Evolutionary conservation across 2,113 vertebrate genomes (phyloP), one percentile per base, ranked within the genome.

Genomic region (Progne subis): DNA sequence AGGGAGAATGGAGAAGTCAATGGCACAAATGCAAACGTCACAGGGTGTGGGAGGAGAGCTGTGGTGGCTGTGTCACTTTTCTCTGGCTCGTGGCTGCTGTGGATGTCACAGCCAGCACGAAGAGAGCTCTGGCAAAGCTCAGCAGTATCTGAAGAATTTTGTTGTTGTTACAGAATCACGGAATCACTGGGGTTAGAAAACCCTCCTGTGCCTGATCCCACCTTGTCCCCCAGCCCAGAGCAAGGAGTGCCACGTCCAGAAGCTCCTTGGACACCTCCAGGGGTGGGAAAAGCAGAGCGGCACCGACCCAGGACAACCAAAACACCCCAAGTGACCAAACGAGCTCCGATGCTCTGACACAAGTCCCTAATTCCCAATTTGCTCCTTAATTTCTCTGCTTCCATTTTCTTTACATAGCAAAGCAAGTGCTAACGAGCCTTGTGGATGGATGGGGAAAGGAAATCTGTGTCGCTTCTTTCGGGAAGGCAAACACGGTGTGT

Each of bases 191-290:
- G 28, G 56, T 8, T n/a, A 24, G 64, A 41, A 55, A 41, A 7
- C 5, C 10, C 39, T n/a, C 64, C 41, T 41, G 64, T 39, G 32
- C 47, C 46, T 16, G 23, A 41, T 47, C 4, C 56, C 56, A 47
- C 39, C 56, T 39, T 4, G 32, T 53, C 55, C 18, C 26, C 81
- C 72, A 49, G 34, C 50, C 69, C 70, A 56, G 50, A 41, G 69
- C 82, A 37, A 2, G 0, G 26, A 69, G 37, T 26, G 71, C 18
- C 84, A 53, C 2, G 0, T 53, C 74, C 64, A 29, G 39, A 15
- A 7, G 47, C 4, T 41, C 74, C 64, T 17, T 4, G 41, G 65
- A 6, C 47, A 61, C 47, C 32, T 70, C 39, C 56, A 61, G 41
- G 28, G n/a, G 0, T 41, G n/a, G 65, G 8, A 79, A 55, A 81